phyloP scores from a whole-genome alignment of 2,797 vertebrate species.

The Molossus alvarezi region DNA sequence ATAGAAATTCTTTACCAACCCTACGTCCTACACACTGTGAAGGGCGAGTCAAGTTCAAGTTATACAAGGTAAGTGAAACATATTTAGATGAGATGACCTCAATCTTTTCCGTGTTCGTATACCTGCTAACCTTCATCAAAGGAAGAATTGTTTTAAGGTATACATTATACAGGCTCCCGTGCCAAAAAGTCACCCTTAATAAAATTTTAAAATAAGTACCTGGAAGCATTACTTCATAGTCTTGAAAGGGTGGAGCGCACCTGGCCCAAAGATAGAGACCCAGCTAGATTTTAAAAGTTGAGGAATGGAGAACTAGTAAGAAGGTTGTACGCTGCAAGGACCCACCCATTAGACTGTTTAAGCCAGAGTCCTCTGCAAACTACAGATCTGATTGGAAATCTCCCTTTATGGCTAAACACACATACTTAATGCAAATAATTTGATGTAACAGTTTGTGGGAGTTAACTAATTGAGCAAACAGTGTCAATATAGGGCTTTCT shows the following conservation, averaged over 20 bases:
- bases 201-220: slow-evolving; percentile 45
- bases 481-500: background rate
- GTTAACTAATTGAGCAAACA: background rate
- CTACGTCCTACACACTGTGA: background rate
- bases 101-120: background rate
- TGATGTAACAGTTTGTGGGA: background rate
- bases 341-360: background rate
- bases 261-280: background rate
- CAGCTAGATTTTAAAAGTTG: background rate
- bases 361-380: background rate
- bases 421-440: slow-evolving; percentile 4
- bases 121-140: slow-evolving; percentile 51
- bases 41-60: slow-evolving; percentile 48
- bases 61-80: slow-evolving; percentile 70
- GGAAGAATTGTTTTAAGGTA: slow-evolving; percentile 5
- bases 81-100: slow-evolving; percentile 63
- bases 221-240: background rate
- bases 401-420: background rate
- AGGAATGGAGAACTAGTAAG: background rate
- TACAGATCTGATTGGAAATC: slow-evolving; percentile 15
- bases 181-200: slow-evolving; percentile 49
- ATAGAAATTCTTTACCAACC: background rate
- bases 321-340: background rate
- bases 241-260: background rate
- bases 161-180: slow-evolving; percentile 22